Evolutionary conservation across 2,113 vertebrate species (phyloP).

Genomic region (Hippocampus barbouri): DNA sequence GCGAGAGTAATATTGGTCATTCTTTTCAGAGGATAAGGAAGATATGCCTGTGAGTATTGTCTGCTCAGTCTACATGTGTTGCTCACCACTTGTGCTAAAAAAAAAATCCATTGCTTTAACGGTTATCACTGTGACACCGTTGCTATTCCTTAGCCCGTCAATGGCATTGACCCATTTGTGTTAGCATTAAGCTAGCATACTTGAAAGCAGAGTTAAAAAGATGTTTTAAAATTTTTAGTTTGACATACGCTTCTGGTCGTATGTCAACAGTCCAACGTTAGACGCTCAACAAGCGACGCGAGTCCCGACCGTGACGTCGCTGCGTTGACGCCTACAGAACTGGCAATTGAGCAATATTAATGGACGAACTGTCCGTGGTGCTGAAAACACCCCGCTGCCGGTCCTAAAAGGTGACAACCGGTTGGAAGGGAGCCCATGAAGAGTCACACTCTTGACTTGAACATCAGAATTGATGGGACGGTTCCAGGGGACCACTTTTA

Average conservation of each 20-base stretch:
- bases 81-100: no score
- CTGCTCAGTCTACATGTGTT: no score
- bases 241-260: background rate
- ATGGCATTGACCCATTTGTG: no score
- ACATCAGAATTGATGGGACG: background rate
- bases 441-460: background rate
- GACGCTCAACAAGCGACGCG: background rate
- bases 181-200: no score
- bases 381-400: slow-evolving; percentile 50
- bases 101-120: no score
- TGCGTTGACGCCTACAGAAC: slow-evolving; percentile 30
- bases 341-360: slow-evolving; percentile 52
- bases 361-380: slow-evolving; percentile 64
- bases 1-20: no score
- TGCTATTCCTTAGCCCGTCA: no score
- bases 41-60: no score
- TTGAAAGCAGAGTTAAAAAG: no score
- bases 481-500: background rate
- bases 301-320: background rate
- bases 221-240: no score
- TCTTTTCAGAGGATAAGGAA: no score
- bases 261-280: background rate
- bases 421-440: background rate
- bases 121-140: no score
- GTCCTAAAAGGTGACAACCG: background rate